These are phyloP conservation scores for Denticeps clupeoides DNA, from an alignment of 2,797 vertebrate genomes.

Conservation along the genomic window DNA sequence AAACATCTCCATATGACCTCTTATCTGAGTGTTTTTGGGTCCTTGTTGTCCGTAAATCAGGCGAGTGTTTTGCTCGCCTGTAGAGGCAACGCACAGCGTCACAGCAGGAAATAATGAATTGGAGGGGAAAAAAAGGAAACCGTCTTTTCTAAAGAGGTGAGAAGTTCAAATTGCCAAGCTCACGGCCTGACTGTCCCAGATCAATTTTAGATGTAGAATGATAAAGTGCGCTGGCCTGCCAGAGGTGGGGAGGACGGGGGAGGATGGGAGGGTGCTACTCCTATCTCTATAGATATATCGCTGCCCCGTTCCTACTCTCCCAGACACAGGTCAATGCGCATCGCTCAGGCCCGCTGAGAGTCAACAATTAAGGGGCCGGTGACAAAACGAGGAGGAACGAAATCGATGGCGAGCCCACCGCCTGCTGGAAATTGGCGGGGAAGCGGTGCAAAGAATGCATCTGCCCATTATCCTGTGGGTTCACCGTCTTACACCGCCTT, in stretches of 20 bases:
- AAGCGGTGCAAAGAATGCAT: too few relatives aligned
- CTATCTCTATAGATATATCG: slow-evolving; percentile 20
- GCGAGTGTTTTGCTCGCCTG: too few relatives aligned
- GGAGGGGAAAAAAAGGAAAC: slow-evolving; percentile 10
- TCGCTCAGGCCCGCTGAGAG: slow-evolving; percentile 19
- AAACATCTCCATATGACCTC: too few relatives aligned
- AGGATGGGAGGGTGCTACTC: too few relatives aligned
- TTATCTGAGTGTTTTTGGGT: too few relatives aligned
- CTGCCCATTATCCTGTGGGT: too few relatives aligned
- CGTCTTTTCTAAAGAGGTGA: slow-evolving; percentile 23
- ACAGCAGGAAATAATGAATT: too few relatives aligned
- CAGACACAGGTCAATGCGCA: slow-evolving; percentile 15
- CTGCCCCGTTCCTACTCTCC: slow-evolving; percentile 2
- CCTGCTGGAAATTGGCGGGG: slow-evolving; percentile 4
- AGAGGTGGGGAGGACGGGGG: neutral
- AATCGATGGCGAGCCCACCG: slow-evolving; percentile 12
- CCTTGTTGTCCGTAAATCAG: too few relatives aligned
- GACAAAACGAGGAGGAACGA: slow-evolving; percentile 11
- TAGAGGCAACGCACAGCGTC: too few relatives aligned
- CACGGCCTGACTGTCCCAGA: slow-evolving; percentile 27
- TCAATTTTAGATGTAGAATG: slow-evolving; percentile 32
- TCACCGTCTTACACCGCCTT: too few relatives aligned
- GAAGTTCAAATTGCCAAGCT: slow-evolving; percentile 31
- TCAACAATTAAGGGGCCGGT: slow-evolving; percentile 22
- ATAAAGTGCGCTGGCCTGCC: slow-evolving; percentile 21